Percentiles rank a stretch among this genome's conserved stretches.
Evolutionary conservation across 2,797 vertebrate species (phyloP).

Genomic region (Spheniscus humboldti): DNA sequence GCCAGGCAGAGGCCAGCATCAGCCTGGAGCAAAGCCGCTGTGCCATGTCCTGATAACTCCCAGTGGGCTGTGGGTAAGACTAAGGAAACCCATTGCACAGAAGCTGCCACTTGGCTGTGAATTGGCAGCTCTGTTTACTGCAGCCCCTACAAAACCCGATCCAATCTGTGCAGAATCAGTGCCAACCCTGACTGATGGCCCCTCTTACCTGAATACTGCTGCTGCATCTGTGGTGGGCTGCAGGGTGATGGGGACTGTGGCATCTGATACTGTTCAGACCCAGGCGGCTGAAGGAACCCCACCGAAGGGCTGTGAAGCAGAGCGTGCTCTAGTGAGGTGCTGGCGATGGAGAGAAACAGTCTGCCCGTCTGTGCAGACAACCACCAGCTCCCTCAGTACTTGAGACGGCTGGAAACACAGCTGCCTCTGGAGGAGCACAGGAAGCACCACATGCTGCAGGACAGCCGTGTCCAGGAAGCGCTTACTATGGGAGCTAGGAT

Average conservation of each 20-base stretch:
- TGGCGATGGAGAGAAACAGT: background rate
- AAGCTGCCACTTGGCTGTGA: background rate
- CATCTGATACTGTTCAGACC: slow-evolving; percentile 95
- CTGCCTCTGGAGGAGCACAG: background rate
- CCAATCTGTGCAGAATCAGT: fast-evolving
- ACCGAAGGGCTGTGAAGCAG: slow-evolving; percentile 83
- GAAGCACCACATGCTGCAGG: background rate
- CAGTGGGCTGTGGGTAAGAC: background rate
- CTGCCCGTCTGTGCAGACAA: fast-evolving
- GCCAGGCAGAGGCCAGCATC: background rate
- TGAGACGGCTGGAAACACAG: background rate
- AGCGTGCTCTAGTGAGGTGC: background rate
- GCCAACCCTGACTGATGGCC: background rate
- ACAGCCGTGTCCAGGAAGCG: background rate
- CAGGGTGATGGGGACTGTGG: slow-evolving; percentile 93
- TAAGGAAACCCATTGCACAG: background rate
- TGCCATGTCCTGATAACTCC: background rate
- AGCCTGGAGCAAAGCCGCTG: background rate
- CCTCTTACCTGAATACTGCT: slow-evolving; percentile 94
- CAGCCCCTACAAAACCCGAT: background rate
- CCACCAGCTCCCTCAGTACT: background rate
- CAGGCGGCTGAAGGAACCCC: slow-evolving; percentile 91
- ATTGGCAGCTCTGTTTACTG: background rate
- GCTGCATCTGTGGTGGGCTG: slow-evolving; percentile 93
- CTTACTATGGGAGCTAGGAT: background rate